phyloP scores from a whole-genome alignment of 1,140 invertebrate genomes.

The Dinothrombium tinctorium region DNA sequence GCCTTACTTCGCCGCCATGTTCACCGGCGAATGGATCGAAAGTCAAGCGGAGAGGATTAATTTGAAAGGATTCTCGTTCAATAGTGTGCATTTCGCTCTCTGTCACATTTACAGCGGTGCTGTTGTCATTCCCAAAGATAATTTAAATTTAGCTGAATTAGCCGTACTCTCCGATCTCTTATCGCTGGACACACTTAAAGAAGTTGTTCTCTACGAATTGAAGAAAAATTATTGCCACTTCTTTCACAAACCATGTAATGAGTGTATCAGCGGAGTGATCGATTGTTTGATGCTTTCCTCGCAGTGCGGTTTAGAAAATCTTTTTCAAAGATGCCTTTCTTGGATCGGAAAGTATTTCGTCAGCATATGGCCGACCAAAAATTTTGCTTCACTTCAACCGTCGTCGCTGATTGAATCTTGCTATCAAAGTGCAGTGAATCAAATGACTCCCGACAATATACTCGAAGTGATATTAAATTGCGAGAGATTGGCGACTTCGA shows the following conservation, averaged over 20 bases:
- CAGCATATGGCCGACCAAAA: slow-evolving; percentile 38
- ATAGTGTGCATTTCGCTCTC: slow-evolving; percentile 59
- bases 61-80: slow-evolving; percentile 53
- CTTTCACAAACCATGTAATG: slow-evolving; percentile 58
- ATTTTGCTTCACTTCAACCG: slow-evolving; percentile 1
- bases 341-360: slow-evolving; percentile 66
- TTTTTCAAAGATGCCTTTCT: slow-evolving; percentile 52
- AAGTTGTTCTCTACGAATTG: slow-evolving; percentile 59
- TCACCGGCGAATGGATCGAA: slow-evolving; percentile 48
- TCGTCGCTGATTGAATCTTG: neutral
- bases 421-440: slow-evolving; percentile 1
- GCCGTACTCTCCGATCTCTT: slow-evolving; percentile 64
- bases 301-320: slow-evolving; percentile 58
- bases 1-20: slow-evolving; percentile 67
- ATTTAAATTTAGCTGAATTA: slow-evolving; percentile 54
- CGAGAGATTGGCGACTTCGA: slow-evolving; percentile 36
- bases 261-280: slow-evolving; percentile 46
- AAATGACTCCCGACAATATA: slow-evolving; percentile 31
- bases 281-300: slow-evolving; percentile 56
- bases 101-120: slow-evolving; percentile 78
- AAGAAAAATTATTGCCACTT: slow-evolving; percentile 73
- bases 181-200: slow-evolving; percentile 61
- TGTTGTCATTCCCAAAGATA: slow-evolving; percentile 47
- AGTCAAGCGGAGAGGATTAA: slow-evolving; percentile 53
- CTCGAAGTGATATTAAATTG: slow-evolving; percentile 39